Conservation (phyloP, 2,113 vertebrate genomes). For the Herpetotheres cachinnans region DNA sequence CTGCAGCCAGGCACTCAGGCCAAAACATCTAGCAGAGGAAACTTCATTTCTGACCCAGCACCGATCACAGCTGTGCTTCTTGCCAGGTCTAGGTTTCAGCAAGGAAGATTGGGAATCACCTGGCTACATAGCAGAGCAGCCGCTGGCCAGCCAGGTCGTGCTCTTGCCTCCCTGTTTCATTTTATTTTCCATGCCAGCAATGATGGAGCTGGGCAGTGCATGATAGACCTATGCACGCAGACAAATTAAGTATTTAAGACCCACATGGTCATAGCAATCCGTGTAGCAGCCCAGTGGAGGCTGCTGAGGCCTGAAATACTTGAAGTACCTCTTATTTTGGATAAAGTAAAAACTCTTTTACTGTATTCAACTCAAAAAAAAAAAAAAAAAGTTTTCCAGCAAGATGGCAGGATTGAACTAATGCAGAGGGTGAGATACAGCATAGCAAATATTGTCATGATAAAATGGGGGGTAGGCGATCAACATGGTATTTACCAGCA, state of each 20-base stretch:
- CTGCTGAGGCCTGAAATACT: background rate
- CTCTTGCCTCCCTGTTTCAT: background rate
- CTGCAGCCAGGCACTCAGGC: background rate
- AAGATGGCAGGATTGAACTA: background rate
- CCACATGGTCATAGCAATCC: background rate
- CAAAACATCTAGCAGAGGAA: background rate
- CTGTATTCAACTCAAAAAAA: background rate
- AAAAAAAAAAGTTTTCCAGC: background rate
- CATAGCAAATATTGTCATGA: background rate
- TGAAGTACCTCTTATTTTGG: background rate
- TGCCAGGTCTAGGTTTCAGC: fast-evolving
- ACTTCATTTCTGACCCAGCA: background rate
- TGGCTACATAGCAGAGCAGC: background rate
- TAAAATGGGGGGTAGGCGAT: background rate
- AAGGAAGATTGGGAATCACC: background rate
- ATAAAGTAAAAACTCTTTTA: background rate
- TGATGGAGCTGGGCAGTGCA: background rate
- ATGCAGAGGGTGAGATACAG: background rate
- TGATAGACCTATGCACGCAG: background rate
- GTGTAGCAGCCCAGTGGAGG: background rate
- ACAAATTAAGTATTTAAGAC: background rate
- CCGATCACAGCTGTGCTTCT: background rate
- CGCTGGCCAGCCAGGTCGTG: background rate
- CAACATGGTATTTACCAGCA: fast-evolving
- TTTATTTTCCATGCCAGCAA: background rate